Conservation (phyloP, 1,140 invertebrate species). For the Drosophila pectinifera region DNA sequence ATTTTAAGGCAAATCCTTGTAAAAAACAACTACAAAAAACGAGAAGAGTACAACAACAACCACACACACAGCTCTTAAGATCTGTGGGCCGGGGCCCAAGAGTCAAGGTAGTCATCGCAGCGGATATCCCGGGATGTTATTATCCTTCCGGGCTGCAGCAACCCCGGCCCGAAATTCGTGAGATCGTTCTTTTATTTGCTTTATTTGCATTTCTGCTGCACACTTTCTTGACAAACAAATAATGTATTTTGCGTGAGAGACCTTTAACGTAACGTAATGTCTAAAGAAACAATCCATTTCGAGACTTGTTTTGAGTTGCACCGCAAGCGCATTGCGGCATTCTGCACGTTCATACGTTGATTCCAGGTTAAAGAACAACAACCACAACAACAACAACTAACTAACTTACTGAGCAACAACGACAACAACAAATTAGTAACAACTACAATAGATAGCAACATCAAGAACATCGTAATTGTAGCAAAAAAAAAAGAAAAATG, state of each 20-base stretch:
- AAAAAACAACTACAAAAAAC: conserved; percentile 71
- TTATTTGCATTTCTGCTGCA: conserved; percentile 76
- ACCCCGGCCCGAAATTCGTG: conserved; percentile 16
- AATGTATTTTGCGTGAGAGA: conserved; percentile 57
- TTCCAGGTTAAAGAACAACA: conserved; percentile 35
- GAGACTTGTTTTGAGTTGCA: conserved; percentile 57
- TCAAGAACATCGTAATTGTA: conserved; percentile 53
- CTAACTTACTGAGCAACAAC: conserved; percentile 54
- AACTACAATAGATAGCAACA: conserved; percentile 57
- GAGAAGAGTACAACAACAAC: conserved; percentile 48
- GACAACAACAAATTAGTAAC: conserved; percentile 29
- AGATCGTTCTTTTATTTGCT: conserved; percentile 81
- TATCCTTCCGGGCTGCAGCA: conserved; percentile 5
- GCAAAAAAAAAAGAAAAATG: conserved; percentile 13
- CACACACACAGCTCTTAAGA: conserved; percentile 17
- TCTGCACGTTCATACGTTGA: conserved; percentile 70
- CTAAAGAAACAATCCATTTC: conserved; percentile 33
- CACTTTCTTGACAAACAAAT: conserved; percentile 63
- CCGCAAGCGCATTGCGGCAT: conserved; percentile 64
- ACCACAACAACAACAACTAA: conserved; percentile 28
- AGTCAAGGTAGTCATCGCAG: conserved; percentile 11
- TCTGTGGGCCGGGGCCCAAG: conserved; percentile 18
- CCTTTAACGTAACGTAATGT: conserved; percentile 47
- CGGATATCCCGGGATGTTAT: conserved; percentile 20
- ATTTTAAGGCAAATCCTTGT: conserved; percentile 80